Percentiles rank a stretch among this genome's conserved stretches.
Conservation (phyloP, 2,888 invertebrate genomes). For the Idaea biselata region DNA sequence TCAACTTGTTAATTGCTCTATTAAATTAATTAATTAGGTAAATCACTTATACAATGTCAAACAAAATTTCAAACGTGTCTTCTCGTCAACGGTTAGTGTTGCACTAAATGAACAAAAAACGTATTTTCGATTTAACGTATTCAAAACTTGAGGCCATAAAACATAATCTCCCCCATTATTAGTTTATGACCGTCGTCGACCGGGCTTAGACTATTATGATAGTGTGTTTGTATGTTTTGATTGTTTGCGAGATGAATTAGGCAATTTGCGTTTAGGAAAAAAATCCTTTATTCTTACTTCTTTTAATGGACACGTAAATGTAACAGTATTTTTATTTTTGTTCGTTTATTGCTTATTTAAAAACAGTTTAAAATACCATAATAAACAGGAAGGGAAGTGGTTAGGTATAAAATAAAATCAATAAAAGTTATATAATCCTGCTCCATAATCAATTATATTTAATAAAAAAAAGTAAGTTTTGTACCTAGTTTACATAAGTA, state of each 20-base stretch:
- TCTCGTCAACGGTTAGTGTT: constrained; percentile 59
- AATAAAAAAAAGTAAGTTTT: neutral
- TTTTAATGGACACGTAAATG: constrained; percentile 13
- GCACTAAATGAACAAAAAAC: constrained; percentile 73
- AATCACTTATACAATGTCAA: neutral
- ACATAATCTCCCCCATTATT: constrained; percentile 80
- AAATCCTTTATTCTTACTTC: constrained; percentile 5
- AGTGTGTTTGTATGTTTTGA: constrained; percentile 73
- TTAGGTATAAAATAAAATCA: too few relatives aligned
- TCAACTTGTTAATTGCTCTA: neutral
- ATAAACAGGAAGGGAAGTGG: too few relatives aligned
- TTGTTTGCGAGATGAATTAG: constrained; percentile 67
- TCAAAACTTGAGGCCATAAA: constrained; percentile 77
- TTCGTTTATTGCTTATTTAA: neutral
- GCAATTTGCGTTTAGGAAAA: constrained; percentile 58
- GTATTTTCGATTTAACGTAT: constrained; percentile 52
- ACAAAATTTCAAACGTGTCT: constrained; percentile 53
- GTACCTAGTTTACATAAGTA: too few relatives aligned
- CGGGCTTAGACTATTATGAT: constrained; percentile 75
- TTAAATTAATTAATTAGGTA: neutral
- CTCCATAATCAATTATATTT: neutral
- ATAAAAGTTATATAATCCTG: too few relatives aligned
- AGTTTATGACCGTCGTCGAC: constrained; percentile 74
- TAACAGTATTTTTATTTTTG: constrained; percentile 7
- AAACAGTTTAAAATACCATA: too few relatives aligned